Evolutionary conservation across 2,113 vertebrate species (phyloP).

Genomic region (Struthidea cinerea): DNA sequence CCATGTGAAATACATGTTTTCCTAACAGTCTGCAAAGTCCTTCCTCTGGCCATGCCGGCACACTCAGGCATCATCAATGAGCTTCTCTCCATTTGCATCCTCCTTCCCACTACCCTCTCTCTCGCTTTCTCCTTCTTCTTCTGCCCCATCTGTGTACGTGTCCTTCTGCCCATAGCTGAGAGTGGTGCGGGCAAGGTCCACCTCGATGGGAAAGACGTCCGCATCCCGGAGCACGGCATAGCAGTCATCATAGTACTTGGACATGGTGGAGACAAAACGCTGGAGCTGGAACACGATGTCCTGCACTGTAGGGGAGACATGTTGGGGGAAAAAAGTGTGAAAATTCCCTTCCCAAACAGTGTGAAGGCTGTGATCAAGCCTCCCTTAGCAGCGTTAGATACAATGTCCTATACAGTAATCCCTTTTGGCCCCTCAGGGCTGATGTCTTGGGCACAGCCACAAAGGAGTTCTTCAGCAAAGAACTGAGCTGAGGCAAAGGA

Average conservation of each 20-base stretch:
- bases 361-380: background rate
- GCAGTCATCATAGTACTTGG: conserved; percentile 93
- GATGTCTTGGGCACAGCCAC: background rate
- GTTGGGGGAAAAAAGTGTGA: background rate
- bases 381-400: background rate
- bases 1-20: background rate
- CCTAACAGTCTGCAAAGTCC: background rate
- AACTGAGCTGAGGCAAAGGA: background rate
- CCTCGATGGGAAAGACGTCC: conserved; percentile 97
- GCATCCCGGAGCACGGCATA: conserved; percentile 89
- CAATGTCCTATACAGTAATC: background rate
- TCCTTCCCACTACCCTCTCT: conserved; percentile 31
- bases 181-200: conserved; percentile 93
- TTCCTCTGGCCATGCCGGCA: background rate
- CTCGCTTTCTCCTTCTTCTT: conserved; percentile 66
- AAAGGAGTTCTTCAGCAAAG: background rate
- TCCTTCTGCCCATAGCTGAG: conserved; percentile 87
- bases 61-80: conserved; percentile 81
- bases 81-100: conserved; percentile 83
- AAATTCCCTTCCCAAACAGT: background rate
- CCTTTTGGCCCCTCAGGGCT: background rate
- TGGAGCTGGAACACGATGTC: conserved; percentile 99
- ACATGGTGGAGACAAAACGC: conserved; percentile 96
- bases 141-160: conserved; percentile 74
- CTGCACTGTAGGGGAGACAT: conserved; percentile 77